phyloP scores from a whole-genome alignment of 2,797 vertebrate genomes.

The Rhinichthys osculus region DNA sequence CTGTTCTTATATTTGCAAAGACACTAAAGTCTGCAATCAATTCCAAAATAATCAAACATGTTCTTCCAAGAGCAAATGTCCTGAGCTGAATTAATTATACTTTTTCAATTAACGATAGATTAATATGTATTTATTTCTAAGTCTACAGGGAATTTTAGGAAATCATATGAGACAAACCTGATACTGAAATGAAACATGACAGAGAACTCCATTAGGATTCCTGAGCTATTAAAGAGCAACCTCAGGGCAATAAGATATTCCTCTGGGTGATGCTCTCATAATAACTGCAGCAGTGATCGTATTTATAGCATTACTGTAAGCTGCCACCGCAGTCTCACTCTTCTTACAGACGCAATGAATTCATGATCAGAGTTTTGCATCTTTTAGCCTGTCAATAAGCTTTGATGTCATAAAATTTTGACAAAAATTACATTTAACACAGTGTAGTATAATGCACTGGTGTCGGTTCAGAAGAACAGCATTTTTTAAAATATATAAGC shows the following conservation, averaged over 20 bases:
- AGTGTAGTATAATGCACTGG: neutral
- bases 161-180: constrained; percentile 7
- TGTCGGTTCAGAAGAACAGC: neutral
- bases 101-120: neutral
- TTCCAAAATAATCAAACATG: neutral
- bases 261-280: constrained; percentile 12
- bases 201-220: constrained; percentile 14
- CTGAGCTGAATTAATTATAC: neutral
- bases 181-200: constrained; percentile 30
- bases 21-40: neutral
- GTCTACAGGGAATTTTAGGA: neutral
- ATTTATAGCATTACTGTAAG: constrained; percentile 35
- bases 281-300: constrained; percentile 7
- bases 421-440: neutral
- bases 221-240: constrained; percentile 20
- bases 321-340: neutral
- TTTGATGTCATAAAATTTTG: neutral
- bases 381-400: neutral
- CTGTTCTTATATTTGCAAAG: neutral
- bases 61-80: neutral
- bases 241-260: constrained; percentile 27
- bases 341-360: neutral
- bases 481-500: neutral
- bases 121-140: neutral
- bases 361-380: neutral